phyloP scores from a whole-genome alignment of 1,140 invertebrate species.

The Melipona quadrifasciata region DNA sequence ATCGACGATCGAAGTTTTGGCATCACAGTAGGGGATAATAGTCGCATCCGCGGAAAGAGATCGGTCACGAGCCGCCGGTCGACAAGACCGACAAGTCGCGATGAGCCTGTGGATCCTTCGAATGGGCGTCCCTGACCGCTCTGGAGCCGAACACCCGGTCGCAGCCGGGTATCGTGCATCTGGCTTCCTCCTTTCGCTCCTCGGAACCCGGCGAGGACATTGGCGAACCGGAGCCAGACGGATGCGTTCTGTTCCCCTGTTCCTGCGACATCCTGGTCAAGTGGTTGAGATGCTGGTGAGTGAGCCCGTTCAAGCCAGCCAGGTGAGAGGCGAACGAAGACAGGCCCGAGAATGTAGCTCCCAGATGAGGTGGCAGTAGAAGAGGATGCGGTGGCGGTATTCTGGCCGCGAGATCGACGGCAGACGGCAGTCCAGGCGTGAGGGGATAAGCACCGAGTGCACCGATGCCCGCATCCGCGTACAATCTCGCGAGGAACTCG shows the following conservation, averaged over 20 bases:
- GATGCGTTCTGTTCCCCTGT: slow-evolving; percentile 54
- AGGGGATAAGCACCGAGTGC: slow-evolving; percentile 73
- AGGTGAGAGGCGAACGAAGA: slow-evolving; percentile 81
- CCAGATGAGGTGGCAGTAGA: slow-evolving; percentile 76
- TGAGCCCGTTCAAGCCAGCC: slow-evolving; percentile 82
- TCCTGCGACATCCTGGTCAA: slow-evolving; percentile 75
- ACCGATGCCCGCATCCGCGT: slow-evolving; percentile 85
- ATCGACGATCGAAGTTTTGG: slow-evolving; percentile 72
- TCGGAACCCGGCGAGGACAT: slow-evolving; percentile 63
- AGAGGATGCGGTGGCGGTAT: slow-evolving; percentile 76
- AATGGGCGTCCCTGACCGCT: slow-evolving; percentile 84
- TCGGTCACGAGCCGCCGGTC: slow-evolving; percentile 78
- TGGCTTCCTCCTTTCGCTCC: slow-evolving; percentile 79
- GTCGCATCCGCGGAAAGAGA: slow-evolving; percentile 70
- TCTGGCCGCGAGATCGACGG: slow-evolving; percentile 74
- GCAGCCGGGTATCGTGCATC: slow-evolving; percentile 84
- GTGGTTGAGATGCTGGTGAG: slow-evolving; percentile 84
- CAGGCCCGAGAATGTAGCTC: slow-evolving; percentile 78
- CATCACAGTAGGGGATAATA: slow-evolving; percentile 78
- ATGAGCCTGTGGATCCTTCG: slow-evolving; percentile 81
- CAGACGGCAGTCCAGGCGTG: slow-evolving; percentile 65
- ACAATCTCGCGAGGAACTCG: slow-evolving; percentile 92
- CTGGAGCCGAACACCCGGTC: slow-evolving; percentile 84
- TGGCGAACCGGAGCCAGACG: slow-evolving; percentile 59
- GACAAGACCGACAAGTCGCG: slow-evolving; percentile 74